Conservation (phyloP, 2,888 invertebrate genomes). For the Parasteatoda lunata region DNA sequence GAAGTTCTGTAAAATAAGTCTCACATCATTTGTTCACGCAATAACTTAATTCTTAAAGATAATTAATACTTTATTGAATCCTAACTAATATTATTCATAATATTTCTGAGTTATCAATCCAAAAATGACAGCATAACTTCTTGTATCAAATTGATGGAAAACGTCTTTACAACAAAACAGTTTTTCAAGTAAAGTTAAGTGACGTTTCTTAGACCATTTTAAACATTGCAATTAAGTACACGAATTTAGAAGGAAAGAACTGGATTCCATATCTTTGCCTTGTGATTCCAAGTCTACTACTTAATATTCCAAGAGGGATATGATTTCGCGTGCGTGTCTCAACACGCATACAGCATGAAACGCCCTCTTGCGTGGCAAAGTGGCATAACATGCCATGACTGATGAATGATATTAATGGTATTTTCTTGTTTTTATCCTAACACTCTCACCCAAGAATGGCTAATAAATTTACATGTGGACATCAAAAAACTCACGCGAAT, state of each 20-base stretch:
- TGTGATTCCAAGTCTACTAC: neutral
- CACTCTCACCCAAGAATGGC: conserved; percentile 32
- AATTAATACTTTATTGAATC: neutral
- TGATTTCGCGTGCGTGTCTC: conserved; percentile 16
- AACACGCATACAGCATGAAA: conserved; percentile 13
- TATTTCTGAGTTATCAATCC: neutral
- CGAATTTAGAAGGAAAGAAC: neutral
- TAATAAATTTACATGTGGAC: conserved; percentile 53
- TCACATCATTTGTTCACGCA: no score
- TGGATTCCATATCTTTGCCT: neutral
- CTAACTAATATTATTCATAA: neutral
- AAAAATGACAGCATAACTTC: conserved; percentile 1
- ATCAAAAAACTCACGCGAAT: conserved; percentile 4
- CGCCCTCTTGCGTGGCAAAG: conserved; percentile 58
- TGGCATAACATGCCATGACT: conserved; percentile 51
- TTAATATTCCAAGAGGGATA: conserved; percentile 5
- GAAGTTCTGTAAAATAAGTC: no score
- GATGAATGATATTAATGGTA: conserved; percentile 50
- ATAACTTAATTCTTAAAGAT: neutral
- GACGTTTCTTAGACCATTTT: conserved; percentile 8
- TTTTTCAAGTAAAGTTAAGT: conserved; percentile 36
- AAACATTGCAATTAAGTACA: conserved; percentile 20
- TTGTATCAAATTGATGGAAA: neutral
- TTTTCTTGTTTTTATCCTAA: conserved; percentile 37
- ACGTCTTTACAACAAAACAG: neutral